These are phyloP conservation scores for Clarias platycephalus DNA, from an alignment of 2,797 vertebrate genomes.

Conservation along the genomic window DNA sequence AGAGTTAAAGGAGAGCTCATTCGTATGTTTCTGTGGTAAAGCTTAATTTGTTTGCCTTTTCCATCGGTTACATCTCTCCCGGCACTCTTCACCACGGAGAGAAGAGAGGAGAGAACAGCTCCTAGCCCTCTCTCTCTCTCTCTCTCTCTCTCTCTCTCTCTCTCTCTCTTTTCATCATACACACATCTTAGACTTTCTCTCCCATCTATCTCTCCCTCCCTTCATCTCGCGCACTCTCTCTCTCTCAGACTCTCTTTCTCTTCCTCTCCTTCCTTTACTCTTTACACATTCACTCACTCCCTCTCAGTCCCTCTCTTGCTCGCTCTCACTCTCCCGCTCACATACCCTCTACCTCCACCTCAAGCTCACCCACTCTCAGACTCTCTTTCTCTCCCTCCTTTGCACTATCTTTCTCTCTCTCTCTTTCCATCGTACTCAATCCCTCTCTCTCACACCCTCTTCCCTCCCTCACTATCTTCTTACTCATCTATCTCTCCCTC, in stretches of 20 bases:
- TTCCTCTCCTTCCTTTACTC: background rate
- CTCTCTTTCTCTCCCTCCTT: background rate
- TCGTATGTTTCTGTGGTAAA: background rate
- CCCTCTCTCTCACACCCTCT: background rate
- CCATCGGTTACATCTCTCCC: constrained; percentile 21
- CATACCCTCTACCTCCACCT: background rate
- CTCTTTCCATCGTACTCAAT: background rate
- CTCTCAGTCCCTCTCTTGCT: background rate
- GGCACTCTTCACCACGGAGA: constrained; percentile 12
- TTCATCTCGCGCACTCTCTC: background rate
- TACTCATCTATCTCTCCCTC: background rate
- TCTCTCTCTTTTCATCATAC: background rate
- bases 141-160: background rate
- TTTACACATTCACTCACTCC: background rate
- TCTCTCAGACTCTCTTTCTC: background rate
- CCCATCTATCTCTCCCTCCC: background rate
- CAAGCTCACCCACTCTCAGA: background rate
- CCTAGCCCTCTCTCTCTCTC: background rate
- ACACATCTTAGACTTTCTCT: background rate
- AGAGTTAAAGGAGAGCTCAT: background rate
- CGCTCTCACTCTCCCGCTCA: background rate
- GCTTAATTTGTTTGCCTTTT: constrained; percentile 18
- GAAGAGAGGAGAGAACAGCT: background rate
- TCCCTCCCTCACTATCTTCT: no score
- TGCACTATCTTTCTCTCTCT: constrained; percentile 14